Evolutionary conservation across 30 jellyfish, hydroid and myxozoan genomes (phyloP), one percentile per base, ranked within the genome.

Genomic region (Mastigias papua): DNA sequence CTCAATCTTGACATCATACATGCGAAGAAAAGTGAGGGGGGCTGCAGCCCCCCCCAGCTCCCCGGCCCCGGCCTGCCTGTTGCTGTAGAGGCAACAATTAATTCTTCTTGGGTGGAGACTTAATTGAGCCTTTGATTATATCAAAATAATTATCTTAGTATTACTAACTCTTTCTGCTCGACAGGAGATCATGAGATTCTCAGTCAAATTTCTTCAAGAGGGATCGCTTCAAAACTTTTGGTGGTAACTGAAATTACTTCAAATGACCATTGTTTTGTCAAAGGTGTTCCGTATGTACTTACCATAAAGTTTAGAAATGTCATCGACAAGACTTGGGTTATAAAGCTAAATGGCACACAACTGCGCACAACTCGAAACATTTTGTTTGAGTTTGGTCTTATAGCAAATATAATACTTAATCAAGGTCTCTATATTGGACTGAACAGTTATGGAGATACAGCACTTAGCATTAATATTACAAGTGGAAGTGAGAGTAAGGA

Each of bases 271-370:
- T 80, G 90, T 46, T 34, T 80, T 4, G 54, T 27, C 22, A 46
- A 10, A 1, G 82, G 91, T 15, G 23, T 33, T 34, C 34, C 72
- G 0, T 80, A 80, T 57, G 33, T 80, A 37, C n/a, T 80, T 9
- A 37, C 48, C 26, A 50, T 69, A 6, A n/a, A 48, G 67, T 80
- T 80, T 70, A 65, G 46, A n/a, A 29, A 80, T 48, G 34, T 34
- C 13, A 21, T 81, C 16, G 66, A n/a, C 64, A 80, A 80, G 62
- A 27, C 26, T 1, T 80, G 90, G 90, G 49, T 37, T 26, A 27
- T 80, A 20, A 70, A n/a, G 29, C 1, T 80, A 15, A 51, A 80
- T 48, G 73, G 60, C 9, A 0, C 74, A 1, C 28, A 16, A 15
- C 32, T 80, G 28, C 27, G 30, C 6, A 42, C 35, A 23, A 51